Evolutionary conservation across 2,888 invertebrate species (phyloP).

Genomic region (Galeopsomyia nigrocyanea): DNA sequence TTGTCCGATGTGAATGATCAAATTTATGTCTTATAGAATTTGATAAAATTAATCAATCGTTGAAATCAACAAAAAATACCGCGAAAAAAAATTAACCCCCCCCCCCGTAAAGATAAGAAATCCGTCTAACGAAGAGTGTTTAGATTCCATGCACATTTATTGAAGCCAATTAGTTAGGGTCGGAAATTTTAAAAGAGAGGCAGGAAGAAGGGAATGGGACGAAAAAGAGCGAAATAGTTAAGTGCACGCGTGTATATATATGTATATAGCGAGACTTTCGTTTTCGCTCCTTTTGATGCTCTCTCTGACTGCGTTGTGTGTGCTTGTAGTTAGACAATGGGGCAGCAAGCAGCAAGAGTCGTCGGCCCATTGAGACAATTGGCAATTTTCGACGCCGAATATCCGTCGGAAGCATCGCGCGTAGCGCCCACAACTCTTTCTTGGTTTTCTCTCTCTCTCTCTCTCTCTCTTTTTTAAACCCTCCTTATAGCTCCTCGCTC

Average conservation of each 20-base stretch:
- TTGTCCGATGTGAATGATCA: no score
- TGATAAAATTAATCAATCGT: no score
- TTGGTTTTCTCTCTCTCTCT: no score
- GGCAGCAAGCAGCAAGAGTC: conserved; percentile 51
- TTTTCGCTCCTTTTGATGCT: conserved; percentile 14
- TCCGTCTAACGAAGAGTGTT: no score
- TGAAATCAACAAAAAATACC: no score
- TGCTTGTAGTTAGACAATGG: conserved; percentile 53
- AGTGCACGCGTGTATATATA: background rate
- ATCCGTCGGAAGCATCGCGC: conserved; percentile 63
- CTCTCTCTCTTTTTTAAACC: no score
- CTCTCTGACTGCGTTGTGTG: background rate
- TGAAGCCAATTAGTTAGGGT: conserved; percentile 17
- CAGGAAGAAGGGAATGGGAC: background rate
- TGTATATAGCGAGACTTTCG: conserved; percentile 6
- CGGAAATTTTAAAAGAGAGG: conserved; percentile 34
- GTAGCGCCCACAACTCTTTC: conserved; percentile 52
- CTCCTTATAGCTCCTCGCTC: conserved; percentile 52
- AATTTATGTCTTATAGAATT: no score
- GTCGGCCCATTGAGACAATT: conserved; percentile 66
- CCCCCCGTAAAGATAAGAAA: no score
- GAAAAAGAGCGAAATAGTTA: background rate
- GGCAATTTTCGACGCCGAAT: conserved; percentile 67
- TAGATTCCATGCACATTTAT: conserved; percentile 4
- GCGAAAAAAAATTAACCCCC: no score